These are phyloP conservation scores for Neocrepidodera transversa DNA, from an alignment of 2,888 invertebrate species.

Conservation along the genomic window DNA sequence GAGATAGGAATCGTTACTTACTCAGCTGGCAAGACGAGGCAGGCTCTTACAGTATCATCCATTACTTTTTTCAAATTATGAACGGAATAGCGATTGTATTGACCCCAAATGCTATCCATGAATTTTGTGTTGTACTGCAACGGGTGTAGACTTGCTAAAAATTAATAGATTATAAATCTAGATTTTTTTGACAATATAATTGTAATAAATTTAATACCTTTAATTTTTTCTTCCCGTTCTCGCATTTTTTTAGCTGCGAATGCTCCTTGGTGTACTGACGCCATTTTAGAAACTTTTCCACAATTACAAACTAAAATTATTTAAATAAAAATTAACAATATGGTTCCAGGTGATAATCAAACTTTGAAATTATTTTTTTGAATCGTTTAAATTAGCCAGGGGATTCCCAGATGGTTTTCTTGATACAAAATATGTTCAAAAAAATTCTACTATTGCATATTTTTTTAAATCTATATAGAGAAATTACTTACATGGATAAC, in stretches of 20 bases:
- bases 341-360: too few relatives aligned
- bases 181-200: too few relatives aligned
- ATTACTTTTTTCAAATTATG: slow-evolving; percentile 85
- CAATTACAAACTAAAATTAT: slow-evolving; percentile 15
- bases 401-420: too few relatives aligned
- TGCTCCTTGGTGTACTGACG: slow-evolving; percentile 79
- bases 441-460: too few relatives aligned
- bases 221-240: slow-evolving; percentile 66
- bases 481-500: too few relatives aligned
- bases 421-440: too few relatives aligned
- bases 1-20: slow-evolving; percentile 1
- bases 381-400: too few relatives aligned
- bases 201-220: slow-evolving; percentile 46
- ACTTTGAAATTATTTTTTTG: too few relatives aligned
- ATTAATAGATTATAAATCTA: background rate
- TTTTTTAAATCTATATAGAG: too few relatives aligned
- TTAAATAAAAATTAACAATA: too few relatives aligned
- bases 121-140: slow-evolving; percentile 84
- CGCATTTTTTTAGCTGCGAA: slow-evolving; percentile 76
- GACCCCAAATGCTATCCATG: slow-evolving; percentile 93
- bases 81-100: slow-evolving; percentile 86
- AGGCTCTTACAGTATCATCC: slow-evolving; percentile 55
- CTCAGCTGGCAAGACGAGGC: slow-evolving; percentile 14
- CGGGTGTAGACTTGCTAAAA: slow-evolving; percentile 68
- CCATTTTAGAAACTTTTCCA: slow-evolving; percentile 63